These are phyloP conservation scores for Nemotelus pantherinus DNA, from an alignment of 2,888 invertebrate genomes.

Conservation along the genomic window DNA sequence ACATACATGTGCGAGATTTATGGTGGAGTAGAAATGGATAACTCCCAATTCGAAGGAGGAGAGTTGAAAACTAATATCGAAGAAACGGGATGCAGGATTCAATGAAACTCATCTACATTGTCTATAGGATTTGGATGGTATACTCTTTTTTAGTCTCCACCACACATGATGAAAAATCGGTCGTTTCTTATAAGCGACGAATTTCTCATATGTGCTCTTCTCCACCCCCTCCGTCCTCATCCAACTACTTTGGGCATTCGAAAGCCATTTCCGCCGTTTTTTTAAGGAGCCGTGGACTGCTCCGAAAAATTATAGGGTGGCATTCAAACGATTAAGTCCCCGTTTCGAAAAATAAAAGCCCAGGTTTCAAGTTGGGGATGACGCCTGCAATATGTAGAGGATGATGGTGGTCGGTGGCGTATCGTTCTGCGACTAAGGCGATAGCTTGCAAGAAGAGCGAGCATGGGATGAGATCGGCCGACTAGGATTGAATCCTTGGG, in stretches of 20 bases:
- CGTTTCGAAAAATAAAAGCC: background rate
- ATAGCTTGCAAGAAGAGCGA: too few relatives aligned
- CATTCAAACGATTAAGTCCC: background rate
- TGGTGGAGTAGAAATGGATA: background rate
- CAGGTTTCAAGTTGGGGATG: background rate
- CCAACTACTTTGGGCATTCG: background rate
- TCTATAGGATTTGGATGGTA: background rate
- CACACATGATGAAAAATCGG: slow-evolving; percentile 1
- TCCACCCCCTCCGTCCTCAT: background rate
- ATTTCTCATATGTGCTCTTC: slow-evolving; percentile 6
- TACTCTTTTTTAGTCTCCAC: background rate
- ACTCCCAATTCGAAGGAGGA: background rate
- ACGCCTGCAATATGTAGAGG: too few relatives aligned
- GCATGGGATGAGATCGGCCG: too few relatives aligned
- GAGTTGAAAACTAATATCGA: background rate
- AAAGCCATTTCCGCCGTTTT: background rate
- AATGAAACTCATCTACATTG: background rate
- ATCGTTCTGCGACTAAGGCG: too few relatives aligned
- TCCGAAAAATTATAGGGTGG: background rate
- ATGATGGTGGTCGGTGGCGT: too few relatives aligned
- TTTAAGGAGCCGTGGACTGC: background rate
- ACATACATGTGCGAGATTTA: background rate
- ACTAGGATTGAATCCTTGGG: background rate
- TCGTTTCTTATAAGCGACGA: background rate
- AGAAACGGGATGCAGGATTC: background rate